Evolutionary conservation across 2,888 invertebrate genomes (phyloP), one percentile per base, ranked within the genome.

Genomic region (Melipona beecheii): DNA sequence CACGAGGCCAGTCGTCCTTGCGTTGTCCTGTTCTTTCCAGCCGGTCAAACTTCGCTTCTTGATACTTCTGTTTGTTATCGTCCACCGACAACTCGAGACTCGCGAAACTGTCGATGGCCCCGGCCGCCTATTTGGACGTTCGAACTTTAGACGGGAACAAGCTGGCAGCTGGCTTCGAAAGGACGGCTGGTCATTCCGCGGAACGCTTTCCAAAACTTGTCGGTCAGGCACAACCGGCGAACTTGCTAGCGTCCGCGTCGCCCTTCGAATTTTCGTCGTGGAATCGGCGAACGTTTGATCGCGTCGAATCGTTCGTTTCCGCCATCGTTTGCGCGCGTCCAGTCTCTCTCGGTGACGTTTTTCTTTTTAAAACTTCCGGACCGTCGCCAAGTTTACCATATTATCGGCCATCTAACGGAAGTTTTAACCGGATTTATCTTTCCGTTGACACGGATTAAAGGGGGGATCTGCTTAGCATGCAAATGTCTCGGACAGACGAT

Each of bases 81-180:
- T 73, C 77, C 62, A 36, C 71, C 69, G 62, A 79, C 85, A 91
- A 91, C 86, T 91, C 86, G 78, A 82, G 80, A 43, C 43, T 81
- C 86, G 79, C 89, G 86, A 91, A 91, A 90, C 91, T 90, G 86
- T 85, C 86, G 85, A 76, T 87, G 82, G 43, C 83, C 36, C 72
- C 78, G 80, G 50, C 83, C 86, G 87, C 87, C 90, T 92, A 91
- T 92, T 92, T 92, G 91, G 89, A 89, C 78, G 79, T 75, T 19
- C 52, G 19, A 91, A 92, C 81, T 92, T 90, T 89, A n/a, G n/a
- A n/a, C 76, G 17, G 70, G 72, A 86, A 88, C 90, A 87, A 87
- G 88, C 88, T 86, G 79, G 83, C 91, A 92, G 91, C 86, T 92
- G 91, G 87, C 88, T 83, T 92, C 89, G 90, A 91, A 91, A 89